These are phyloP conservation scores for Brachynemurus nebulosus DNA, from an alignment of 2,888 invertebrate genomes.

Conservation along the genomic window DNA sequence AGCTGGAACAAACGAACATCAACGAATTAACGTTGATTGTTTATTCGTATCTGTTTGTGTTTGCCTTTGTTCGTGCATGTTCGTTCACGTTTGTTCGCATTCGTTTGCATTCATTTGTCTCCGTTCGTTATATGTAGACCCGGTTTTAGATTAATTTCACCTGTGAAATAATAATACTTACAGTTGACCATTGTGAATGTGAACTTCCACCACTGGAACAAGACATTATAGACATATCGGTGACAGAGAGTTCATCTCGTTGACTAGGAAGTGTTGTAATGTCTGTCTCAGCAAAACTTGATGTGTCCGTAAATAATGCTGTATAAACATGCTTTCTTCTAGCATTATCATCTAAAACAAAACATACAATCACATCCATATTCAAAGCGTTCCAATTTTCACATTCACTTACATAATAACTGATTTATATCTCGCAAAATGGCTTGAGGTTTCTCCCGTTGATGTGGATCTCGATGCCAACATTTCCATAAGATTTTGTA, in stretches of 20 bases:
- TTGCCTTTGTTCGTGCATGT: too few relatives aligned
- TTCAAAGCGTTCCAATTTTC: neutral
- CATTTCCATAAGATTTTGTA: conserved; percentile 66
- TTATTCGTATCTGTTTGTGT: too few relatives aligned
- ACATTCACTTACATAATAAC: conserved; percentile 53
- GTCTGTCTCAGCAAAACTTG: conserved; percentile 20
- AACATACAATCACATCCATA: conserved; percentile 7
- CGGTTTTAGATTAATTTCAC: too few relatives aligned
- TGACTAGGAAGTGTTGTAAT: conserved; percentile 18
- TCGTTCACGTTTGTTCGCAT: too few relatives aligned
- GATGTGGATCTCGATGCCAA: conserved; percentile 60
- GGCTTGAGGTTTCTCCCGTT: conserved; percentile 64
- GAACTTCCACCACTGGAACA: conserved; percentile 17
- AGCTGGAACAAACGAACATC: too few relatives aligned
- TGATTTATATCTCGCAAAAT: conserved; percentile 77
- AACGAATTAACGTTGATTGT: too few relatives aligned
- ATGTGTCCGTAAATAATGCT: conserved; percentile 33
- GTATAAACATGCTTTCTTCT: conserved; percentile 44
- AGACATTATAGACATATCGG: conserved; percentile 21
- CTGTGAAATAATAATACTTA: neutral
- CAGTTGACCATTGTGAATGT: neutral
- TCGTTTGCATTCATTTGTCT: too few relatives aligned
- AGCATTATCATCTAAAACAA: conserved; percentile 42
- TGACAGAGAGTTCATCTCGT: conserved; percentile 19
- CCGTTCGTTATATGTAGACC: too few relatives aligned